Percentiles rank a stretch among this genome's conserved stretches.
These are phyloP conservation scores for Nasonovia ribisnigri DNA, from an alignment of 2,888 invertebrate species.

Conservation along the genomic window DNA sequence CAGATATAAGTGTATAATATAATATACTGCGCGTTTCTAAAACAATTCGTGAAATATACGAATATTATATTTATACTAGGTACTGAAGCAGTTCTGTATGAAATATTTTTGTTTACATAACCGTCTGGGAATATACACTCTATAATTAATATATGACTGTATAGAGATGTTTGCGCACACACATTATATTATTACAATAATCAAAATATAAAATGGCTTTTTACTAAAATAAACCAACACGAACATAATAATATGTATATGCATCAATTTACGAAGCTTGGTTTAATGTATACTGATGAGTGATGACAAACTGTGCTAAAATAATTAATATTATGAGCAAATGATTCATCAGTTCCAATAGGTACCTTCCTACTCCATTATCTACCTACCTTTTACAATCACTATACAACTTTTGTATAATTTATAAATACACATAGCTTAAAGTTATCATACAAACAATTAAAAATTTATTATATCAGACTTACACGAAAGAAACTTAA, in stretches of 20 bases:
- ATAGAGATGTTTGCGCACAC: neutral
- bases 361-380: neutral
- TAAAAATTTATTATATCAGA: neutral
- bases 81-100: neutral
- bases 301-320: neutral
- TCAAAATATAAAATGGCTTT: neutral
- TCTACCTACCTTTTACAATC: neutral
- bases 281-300: neutral
- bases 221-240: neutral
- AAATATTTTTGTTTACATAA: constrained; percentile 26
- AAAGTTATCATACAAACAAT: neutral
- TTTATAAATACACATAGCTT: neutral
- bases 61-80: neutral
- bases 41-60: neutral
- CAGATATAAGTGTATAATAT: neutral
- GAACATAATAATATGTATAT: neutral
- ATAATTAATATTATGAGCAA: neutral
- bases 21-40: neutral
- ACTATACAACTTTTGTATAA: neutral
- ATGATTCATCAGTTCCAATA: neutral
- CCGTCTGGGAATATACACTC: neutral
- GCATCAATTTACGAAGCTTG: neutral
- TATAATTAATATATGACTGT: neutral
- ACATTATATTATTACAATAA: neutral
- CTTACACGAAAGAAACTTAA: neutral